Base-by-base conservation (phyloP, 2,888 invertebrate genomes). In the Artemia sp. region DNA sequence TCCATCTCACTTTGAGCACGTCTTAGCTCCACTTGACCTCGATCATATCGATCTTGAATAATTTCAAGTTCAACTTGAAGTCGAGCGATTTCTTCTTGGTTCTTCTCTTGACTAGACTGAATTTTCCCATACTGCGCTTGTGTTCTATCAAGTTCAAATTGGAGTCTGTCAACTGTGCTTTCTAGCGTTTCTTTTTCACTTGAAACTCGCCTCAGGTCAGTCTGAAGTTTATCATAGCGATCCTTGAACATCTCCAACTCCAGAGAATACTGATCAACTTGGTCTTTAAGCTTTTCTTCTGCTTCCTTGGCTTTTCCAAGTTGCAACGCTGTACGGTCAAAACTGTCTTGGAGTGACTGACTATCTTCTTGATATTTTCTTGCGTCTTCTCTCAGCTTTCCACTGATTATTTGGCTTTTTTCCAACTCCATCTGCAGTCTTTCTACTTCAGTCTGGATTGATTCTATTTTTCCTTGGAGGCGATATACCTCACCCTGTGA, bases 31-130 rank as follows among this genome's bases (percentile, higher is more conserved):
- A 85, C 82, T 74, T 91, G 88, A 70, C 86, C 84, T 77, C 90
- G 88, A 74, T 92, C 92, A 76, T 90, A 89, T 75, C 92, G 91
- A 76, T 92, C 92, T 76, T 90, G 89, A 82, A 90, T 86, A 79
- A 92, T 92, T 77, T 92, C 92, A 67, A 90, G 82, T 79, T 92
- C 92, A 69, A 90, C 92, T 76, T 91, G 89, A 75, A 91, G 84
- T 75, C 91, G 83, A 0, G 90, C 87, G 74, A 90, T 84, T 80
- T 93, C 93, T 77, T 93, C 92, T 77, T 92, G 91, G 69, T 88
- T 87, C 76, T 92, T 90, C 77, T 92, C 92, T 72, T 90, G 87
- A 8, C 87, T 86, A 12, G 87, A 87, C 77, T 89, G 90, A 12
- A 89, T 86, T 80, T 93, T 92, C 73, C 85, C 86, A 75, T 87